Evolutionary conservation across 2,113 vertebrate genomes (phyloP).

Genomic region (Potamarius usumacintae): DNA sequence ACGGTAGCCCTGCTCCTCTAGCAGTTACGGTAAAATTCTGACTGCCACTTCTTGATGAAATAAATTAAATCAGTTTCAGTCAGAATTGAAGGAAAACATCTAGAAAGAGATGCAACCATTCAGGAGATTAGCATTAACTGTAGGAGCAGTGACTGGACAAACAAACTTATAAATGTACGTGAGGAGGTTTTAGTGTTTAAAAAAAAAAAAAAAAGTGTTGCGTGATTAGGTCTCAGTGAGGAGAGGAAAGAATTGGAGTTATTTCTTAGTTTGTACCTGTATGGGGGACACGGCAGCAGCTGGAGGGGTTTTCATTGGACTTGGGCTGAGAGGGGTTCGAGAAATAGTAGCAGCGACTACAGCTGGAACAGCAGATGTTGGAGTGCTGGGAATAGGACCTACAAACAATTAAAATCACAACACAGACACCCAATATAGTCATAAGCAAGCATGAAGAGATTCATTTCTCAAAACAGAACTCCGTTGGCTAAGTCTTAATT

Average conservation of each 20-base stretch:
- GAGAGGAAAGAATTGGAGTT: not conserved
- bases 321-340: conserved; percentile 82
- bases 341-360: conserved; percentile 74
- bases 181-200: not conserved
- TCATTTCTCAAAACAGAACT: not conserved
- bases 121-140: not conserved
- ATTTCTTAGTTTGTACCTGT: conserved; percentile 70
- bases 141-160: not conserved
- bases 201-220: not conserved
- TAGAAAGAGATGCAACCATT: not conserved
- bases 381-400: conserved; percentile 44
- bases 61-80: not conserved
- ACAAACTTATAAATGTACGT: not conserved
- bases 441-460: not conserved
- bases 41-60: not conserved
- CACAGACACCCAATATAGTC: not conserved
- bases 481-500: not conserved
- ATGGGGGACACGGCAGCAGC: conserved; percentile 86
- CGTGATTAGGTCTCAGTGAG: not conserved
- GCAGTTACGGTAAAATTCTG: not conserved
- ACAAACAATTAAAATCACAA: not conserved
- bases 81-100: not conserved
- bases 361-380: conserved; percentile 29
- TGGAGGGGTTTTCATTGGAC: conserved; percentile 84
- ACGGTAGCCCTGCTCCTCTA: not conserved